Base-by-base conservation (phyloP, 2,113 vertebrate genomes). In the Eulemur macaco region DNA sequence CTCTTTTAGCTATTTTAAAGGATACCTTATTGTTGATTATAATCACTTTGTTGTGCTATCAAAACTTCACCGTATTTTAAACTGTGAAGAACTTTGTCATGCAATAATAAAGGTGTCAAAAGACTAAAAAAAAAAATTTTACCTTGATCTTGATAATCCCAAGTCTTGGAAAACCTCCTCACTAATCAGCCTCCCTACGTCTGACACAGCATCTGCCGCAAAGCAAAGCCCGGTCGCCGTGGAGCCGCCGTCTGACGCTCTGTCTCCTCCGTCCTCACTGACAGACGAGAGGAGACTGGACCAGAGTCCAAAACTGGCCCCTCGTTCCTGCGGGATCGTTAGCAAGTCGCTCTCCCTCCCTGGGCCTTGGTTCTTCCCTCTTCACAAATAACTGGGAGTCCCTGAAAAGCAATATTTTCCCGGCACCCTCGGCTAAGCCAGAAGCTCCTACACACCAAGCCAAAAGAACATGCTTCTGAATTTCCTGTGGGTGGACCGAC, bases 271-370 rank as follows among this genome's bases (percentile, higher is more conserved):
- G 0, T 23, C 1, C 13, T 13, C 23, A 3, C n/a, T 42, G 15
- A 4, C 82, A 54, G 25, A 17, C 4, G 6, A 5, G 29, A 63
- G 29, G 52, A 20, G 20, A 39, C 29, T n/a, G 50, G 25, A 3
- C 3, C 8, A 8, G 56, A 45, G 14, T 11, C 13, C 21, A 10
- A 56, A 50, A 10, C 15, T 10, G 37, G 23, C 34, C 18, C 34
- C 3, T 60, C 4, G 5, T 0, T 5, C 15, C n/a, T 20, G 9
- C 47, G 42, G 25, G 45, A 27, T 20, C 6, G 2, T 15, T 20
- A 5, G 17, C 23, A 11, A 27, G 50, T 50, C 14, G 6, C 18
- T 25, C 34, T 11, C 2, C 34, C 17, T 58, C 25, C 15, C 23
- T 45, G 10, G 47, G 23, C 27, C 39, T 80, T 29, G 29, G 8